These are phyloP conservation scores for Erpobdella octoculata DNA, from an alignment of 2,888 invertebrate genomes.

Conservation along the genomic window DNA sequence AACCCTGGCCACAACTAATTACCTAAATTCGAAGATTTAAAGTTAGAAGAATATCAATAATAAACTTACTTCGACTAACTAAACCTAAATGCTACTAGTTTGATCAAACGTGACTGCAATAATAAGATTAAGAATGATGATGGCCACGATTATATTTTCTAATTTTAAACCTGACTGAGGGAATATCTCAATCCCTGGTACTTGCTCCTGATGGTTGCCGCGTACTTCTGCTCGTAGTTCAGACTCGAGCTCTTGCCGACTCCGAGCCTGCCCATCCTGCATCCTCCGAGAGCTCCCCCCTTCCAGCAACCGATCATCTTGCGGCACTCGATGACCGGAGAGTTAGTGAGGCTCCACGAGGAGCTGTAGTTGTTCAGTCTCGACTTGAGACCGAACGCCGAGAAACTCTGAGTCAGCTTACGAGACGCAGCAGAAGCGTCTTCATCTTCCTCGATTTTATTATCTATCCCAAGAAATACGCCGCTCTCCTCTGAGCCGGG, in stretches of 20 bases:
- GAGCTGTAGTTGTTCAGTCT: not conserved
- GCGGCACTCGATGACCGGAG: slow-evolving; percentile 5
- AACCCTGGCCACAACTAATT: too few species aligned
- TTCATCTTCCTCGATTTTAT: not conserved
- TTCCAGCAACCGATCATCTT: slow-evolving; percentile 12
- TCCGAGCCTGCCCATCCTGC: not conserved
- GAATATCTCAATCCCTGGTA: slow-evolving; percentile 2
- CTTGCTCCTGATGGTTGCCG: not conserved
- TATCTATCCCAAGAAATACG: too few species aligned
- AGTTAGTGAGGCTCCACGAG: not conserved
- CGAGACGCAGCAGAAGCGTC: too few species aligned
- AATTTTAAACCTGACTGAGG: slow-evolving; percentile 6
- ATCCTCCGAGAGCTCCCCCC: not conserved
- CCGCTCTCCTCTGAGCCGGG: not conserved
- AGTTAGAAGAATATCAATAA: not conserved
- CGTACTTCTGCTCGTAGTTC: not conserved
- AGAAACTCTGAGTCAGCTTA: not conserved
- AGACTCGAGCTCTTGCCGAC: slow-evolving; percentile 7
- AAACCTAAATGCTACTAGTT: not conserved
- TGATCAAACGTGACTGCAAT: not conserved
- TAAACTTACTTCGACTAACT: not conserved
- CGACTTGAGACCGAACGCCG: not conserved
- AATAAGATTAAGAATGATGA: not conserved
- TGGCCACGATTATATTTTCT: not conserved
- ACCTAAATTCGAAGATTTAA: too few species aligned